Evolutionary conservation across 2,888 invertebrate species (phyloP), one percentile per base, ranked within the genome.

Genomic region (Pyrochroa serraticornis): DNA sequence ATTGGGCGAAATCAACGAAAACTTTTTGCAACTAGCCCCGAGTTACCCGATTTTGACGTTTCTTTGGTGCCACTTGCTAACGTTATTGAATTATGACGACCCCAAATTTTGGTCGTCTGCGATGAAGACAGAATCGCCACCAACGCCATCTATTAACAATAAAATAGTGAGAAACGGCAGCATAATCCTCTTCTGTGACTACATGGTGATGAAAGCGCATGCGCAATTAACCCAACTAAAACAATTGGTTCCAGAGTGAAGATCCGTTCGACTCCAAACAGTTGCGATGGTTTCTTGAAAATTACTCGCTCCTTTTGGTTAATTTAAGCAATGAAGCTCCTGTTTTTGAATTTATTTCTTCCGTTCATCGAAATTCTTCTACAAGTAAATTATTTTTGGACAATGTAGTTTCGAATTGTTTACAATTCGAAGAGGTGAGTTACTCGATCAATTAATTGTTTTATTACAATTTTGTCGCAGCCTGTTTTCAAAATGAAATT

Each of bases 1-100:
- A 0, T 67, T 88, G 12, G 80, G 82, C 12, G 75, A 80, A 33
- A 79, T 88, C 5, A 88, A 87, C 64, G 62, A 79, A 9, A 79
- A 83, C 38, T 88, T 90, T 73, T 65, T 87, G 42, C 78, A 79
- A 61, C 73, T 86, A 30, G 79, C 81, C 1, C 79, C 79, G 49
- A 80, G 81, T 1, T 85, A 86, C 67, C 92, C 92, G 0, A 76
- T 87, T 49, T 77, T 93, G 41, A 86, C 88, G 2, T 84, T 89
- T 48, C 88, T 91, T 66, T 93, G 92, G 92, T 88, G 88, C 48
- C 90, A 91, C 77, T 78, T 93, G 36, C 81, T 93, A 66, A 88
- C 88, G 5, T 82, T 91, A 39, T 74, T 93, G 46, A 88, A 90
- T 71, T 89, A 88, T 76, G 85, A 87, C 14, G 85, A 88, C 10